Conservation (phyloP, 2,113 vertebrate genomes). For the Rhinichthys klamathensis region DNA sequence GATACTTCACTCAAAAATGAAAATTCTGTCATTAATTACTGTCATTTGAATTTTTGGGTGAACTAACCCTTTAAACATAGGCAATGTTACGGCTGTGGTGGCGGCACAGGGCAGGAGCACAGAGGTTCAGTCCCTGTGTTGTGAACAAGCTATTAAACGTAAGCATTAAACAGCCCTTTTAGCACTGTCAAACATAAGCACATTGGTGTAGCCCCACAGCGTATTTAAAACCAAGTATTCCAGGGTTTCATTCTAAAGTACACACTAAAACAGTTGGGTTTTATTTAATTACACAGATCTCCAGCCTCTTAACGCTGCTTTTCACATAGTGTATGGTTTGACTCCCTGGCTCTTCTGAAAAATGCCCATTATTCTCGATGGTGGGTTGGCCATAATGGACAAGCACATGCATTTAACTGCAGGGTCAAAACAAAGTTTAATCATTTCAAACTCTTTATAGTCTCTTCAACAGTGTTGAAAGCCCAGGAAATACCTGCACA, state of each 20-base stretch:
- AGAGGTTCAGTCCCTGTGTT: constrained; percentile 39
- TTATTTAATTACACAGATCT: constrained; percentile 67
- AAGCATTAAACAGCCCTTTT: constrained; percentile 45
- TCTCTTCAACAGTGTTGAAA: constrained; percentile 72
- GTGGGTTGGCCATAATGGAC: constrained; percentile 68
- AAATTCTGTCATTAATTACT: too few species aligned
- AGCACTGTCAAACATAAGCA: constrained; percentile 51
- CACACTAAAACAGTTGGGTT: constrained; percentile 57
- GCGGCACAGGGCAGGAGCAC: background rate
- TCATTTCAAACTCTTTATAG: constrained; percentile 73
- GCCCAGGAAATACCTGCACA: constrained; percentile 66
- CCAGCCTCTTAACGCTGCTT: constrained; percentile 62
- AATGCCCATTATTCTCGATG: constrained; percentile 65
- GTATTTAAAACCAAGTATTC: constrained; percentile 57
- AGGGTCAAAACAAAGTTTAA: constrained; percentile 73
- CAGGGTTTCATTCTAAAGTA: constrained; percentile 54
- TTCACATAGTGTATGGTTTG: constrained; percentile 54
- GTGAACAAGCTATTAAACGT: constrained; percentile 48
- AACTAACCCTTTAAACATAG: too few species aligned
- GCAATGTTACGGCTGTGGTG: background rate
- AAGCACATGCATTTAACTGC: constrained; percentile 67
- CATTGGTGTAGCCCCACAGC: constrained; percentile 48
- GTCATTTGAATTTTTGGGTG: too few species aligned
- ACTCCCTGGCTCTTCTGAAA: constrained; percentile 57
- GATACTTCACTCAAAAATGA: too few species aligned